A percentile compares a stretch with the other conserved stretches of the same genome.
Evolutionary conservation across 2,888 invertebrate species (phyloP).

Genomic region (Acanthococcus lagerstroemiae): DNA sequence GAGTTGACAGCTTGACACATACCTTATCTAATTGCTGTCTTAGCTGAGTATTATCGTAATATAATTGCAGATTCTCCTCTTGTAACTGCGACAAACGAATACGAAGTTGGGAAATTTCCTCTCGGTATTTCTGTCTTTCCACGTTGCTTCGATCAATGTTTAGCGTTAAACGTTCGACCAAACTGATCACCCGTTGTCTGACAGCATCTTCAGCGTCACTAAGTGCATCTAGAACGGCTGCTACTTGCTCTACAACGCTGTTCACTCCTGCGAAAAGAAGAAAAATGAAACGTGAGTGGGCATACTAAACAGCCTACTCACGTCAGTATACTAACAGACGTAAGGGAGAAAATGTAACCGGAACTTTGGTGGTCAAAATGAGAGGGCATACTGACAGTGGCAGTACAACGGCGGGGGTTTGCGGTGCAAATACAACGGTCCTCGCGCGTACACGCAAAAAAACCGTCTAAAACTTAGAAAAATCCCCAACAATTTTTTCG

Average conservation of each 20-base stretch:
- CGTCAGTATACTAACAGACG: too few relatives aligned
- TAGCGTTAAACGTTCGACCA: constrained; percentile 38
- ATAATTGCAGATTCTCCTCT: constrained; percentile 30
- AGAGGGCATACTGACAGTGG: too few relatives aligned
- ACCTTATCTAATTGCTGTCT: constrained; percentile 31
- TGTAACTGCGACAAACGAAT: constrained; percentile 4
- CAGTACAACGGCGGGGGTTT: too few relatives aligned
- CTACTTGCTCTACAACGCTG: constrained; percentile 40
- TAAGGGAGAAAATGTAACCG: neutral
- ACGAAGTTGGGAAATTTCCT: constrained; percentile 16
- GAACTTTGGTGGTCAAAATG: too few relatives aligned
- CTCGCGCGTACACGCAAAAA: too few relatives aligned
- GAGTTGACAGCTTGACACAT: neutral
- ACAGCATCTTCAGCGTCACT: constrained; percentile 39
- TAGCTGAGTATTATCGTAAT: constrained; percentile 30
- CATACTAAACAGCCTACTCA: neutral
- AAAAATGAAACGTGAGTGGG: neutral
- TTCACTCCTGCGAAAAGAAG: constrained; percentile 16
- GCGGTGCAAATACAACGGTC: too few relatives aligned
- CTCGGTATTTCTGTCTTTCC: constrained; percentile 28
- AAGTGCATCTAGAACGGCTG: constrained; percentile 39
- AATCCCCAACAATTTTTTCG: too few relatives aligned
- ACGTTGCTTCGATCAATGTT: constrained; percentile 37
- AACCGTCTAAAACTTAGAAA: too few relatives aligned
- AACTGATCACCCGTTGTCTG: constrained; percentile 38